These are phyloP conservation scores for Phrynosoma platyrhinos DNA, from an alignment of 2,113 vertebrate species.

Conservation along the genomic window DNA sequence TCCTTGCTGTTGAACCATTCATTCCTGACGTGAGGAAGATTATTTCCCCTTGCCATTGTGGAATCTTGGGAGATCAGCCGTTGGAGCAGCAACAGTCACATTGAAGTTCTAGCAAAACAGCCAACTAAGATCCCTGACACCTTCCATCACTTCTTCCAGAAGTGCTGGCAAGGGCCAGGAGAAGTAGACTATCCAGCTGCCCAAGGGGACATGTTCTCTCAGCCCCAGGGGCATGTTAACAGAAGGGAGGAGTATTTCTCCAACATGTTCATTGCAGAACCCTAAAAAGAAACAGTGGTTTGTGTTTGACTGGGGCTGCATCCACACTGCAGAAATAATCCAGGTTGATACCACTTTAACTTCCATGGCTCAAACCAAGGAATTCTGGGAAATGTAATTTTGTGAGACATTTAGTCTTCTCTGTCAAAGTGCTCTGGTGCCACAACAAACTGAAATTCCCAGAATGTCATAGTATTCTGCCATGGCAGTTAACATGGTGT, in stretches of 20 bases:
- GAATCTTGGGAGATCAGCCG: not conserved
- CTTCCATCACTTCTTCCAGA: not conserved
- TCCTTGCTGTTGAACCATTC: not conserved
- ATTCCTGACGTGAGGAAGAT: not conserved
- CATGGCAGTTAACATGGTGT: too few relatives aligned
- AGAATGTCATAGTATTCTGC: too few relatives aligned
- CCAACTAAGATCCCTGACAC: not conserved
- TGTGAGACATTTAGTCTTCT: too few relatives aligned
- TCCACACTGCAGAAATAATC: too few relatives aligned
- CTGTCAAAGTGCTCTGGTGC: too few relatives aligned
- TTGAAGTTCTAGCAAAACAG: not conserved
- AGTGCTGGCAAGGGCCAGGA: not conserved
- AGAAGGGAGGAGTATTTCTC: too few relatives aligned
- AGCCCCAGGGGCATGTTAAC: not conserved
- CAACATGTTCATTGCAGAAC: too few relatives aligned
- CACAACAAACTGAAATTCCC: too few relatives aligned
- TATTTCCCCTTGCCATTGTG: not conserved
- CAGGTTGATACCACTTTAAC: too few relatives aligned
- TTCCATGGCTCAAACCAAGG: too few relatives aligned
- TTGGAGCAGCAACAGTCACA: constrained; percentile 1
- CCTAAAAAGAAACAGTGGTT: not conserved
- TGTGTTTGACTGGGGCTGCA: too few relatives aligned
- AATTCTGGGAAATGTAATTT: too few relatives aligned
- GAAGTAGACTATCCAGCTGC: not conserved
- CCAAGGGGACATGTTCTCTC: not conserved